Evolutionary conservation across 2,113 vertebrate species (phyloP), one percentile per base, ranked within the genome.

Genomic region (Elephas maximus): DNA sequence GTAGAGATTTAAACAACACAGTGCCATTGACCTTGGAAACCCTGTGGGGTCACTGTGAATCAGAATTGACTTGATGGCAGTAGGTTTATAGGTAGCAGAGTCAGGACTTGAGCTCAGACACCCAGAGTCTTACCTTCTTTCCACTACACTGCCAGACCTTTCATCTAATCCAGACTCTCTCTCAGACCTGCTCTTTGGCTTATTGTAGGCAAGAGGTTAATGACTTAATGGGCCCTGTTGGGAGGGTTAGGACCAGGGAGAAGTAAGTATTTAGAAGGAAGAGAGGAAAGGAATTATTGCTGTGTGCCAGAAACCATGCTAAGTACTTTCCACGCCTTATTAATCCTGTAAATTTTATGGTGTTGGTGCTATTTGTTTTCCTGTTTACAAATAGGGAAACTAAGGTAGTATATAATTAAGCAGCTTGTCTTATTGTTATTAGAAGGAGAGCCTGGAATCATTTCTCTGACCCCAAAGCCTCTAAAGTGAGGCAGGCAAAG

Each of bases 321-420:
- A 85, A 91, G 15, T 37, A 63, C 23, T 82, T 88, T 83, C 23
- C 74, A 71, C 44, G 69, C 8, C 41, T 24, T n/a, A 24, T 90
- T 87, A 51, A 53, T 87, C 23, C 6, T 97, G 87, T 45, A 82
- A 73, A 84, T 91, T 94, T 65, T 45, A 15, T n/a, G 21, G 48
- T 65, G 4, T 83, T 63, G 21, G 21, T 84, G 26, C 44, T 88
- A 0, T 90, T 93, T 73, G 60, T 81, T 92, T 92, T 17, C n/a
- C 37, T 90, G 3, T 63, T 67, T 96, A 86, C 8, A 86, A 30
- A 88, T 48, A 26, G 41, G 71, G 82, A 93, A 96, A 83, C 51
- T 57, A 20, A 88, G 45, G 51, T 21, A 45, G 2, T 30, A 4
- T 77, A 24, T 91, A 69, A 77, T 88, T 94, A 93, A 74, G n/a